phyloP scores from a whole-genome alignment of 2,113 vertebrate genomes.

The Bolborhynchus lineola region DNA sequence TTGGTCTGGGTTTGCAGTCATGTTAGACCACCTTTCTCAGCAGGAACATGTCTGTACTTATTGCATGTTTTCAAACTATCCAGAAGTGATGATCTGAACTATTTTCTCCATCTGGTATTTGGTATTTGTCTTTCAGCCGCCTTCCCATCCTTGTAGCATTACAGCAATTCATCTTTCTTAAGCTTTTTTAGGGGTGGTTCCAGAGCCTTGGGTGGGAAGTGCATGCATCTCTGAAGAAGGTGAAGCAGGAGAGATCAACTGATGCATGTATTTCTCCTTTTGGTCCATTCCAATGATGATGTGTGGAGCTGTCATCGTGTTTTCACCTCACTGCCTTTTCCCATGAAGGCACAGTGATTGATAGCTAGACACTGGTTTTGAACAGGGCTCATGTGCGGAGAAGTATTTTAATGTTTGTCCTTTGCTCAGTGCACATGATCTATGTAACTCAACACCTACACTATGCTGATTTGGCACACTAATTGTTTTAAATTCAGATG shows the following conservation, averaged over 20 bases:
- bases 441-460: neutral
- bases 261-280: neutral
- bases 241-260: neutral
- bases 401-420: neutral
- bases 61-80: neutral
- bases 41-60: neutral
- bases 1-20: neutral
- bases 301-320: neutral
- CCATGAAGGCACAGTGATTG: neutral
- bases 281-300: neutral
- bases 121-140: neutral
- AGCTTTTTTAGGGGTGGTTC: neutral
- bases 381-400: neutral
- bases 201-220: neutral
- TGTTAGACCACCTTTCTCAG: neutral
- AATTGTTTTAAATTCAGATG: neutral
- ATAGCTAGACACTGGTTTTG: neutral
- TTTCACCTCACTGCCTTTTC: neutral
- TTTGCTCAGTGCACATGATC: neutral
- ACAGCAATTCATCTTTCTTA: neutral
- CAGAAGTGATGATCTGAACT: neutral
- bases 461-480: neutral
- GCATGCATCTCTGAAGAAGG: neutral
- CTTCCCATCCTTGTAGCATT: neutral
- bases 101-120: neutral